Evolutionary conservation across 53 echinoderm and acorn worm species (phyloP).

Genomic region (Antedon mediterranea): DNA sequence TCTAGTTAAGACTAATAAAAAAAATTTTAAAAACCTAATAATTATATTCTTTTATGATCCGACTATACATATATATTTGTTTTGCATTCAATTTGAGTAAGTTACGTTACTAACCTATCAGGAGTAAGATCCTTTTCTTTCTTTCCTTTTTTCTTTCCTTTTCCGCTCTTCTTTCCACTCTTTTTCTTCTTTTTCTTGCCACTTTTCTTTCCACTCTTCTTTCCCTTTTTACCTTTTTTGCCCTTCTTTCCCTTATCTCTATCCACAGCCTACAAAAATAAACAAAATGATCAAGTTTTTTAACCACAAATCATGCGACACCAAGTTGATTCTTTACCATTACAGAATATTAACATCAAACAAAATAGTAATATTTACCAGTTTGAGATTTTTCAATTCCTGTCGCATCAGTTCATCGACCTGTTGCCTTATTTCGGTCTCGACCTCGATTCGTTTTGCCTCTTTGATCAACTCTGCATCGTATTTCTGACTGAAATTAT

Average conservation of each 20-base stretch:
- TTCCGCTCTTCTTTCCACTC: conserved; percentile 98
- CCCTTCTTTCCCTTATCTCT: conserved; percentile 90
- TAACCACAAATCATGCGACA: no score
- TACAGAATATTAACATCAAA: no score
- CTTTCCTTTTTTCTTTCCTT: conserved; percentile 91
- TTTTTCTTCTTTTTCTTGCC: conserved; percentile 99
- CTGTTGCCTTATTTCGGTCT: conserved; percentile 70
- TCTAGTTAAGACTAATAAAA: no score
- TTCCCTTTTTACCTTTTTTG: conserved; percentile 96
- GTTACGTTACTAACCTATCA: conserved; percentile 80
- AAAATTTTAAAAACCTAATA: no score
- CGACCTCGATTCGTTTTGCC: conserved; percentile 80
- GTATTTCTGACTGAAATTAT: conserved; percentile 96
- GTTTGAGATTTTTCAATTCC: conserved; percentile 93
- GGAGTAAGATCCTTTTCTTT: conserved; percentile 98
- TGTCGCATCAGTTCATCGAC: conserved; percentile 97
- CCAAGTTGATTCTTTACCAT: no score
- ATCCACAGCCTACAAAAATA: conserved; percentile 61
- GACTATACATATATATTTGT: no score
- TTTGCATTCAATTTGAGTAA: no score
- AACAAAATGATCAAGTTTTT: neutral
- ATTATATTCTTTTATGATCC: no score
- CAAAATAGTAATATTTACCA: conserved; percentile 33
- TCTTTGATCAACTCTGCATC: conserved; percentile 93
- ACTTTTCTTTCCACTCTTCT: conserved; percentile 97